Evolutionary conservation across 1,140 invertebrate genomes (phyloP).

Genomic region (Sarcophaga peregrina): DNA sequence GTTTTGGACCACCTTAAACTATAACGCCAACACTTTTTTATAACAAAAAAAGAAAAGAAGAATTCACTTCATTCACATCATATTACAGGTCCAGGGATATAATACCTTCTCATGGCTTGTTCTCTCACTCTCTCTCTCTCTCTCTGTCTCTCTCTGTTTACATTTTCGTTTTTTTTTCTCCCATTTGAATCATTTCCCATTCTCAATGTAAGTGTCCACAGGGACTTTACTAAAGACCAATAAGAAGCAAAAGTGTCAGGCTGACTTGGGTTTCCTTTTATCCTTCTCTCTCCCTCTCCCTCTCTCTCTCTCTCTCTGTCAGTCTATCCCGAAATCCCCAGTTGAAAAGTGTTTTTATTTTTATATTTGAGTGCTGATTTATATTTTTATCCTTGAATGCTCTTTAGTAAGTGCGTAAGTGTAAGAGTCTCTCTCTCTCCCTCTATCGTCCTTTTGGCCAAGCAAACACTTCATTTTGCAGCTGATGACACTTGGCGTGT

Average conservation of each 20-base stretch:
- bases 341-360: constrained; percentile 1
- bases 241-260: constrained; percentile 4
- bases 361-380: background rate
- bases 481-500: background rate
- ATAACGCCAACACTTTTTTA: no score
- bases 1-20: no score
- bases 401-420: no score
- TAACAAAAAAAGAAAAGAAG: no score
- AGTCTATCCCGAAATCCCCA: background rate
- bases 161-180: background rate
- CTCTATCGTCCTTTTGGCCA: background rate
- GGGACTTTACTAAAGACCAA: constrained; percentile 5
- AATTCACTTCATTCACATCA: no score
- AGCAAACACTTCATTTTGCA: constrained; percentile 13
- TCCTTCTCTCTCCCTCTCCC: background rate
- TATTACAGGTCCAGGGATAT: no score
- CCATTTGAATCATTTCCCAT: constrained; percentile 10
- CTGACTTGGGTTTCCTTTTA: background rate
- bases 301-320: no score
- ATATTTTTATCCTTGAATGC: no score
- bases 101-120: background rate
- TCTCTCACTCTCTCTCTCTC: background rate
- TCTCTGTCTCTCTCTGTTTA: background rate
- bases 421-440: no score
- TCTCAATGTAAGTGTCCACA: background rate